Conservation (phyloP, 2,113 vertebrate species). For the Larimichthys crocea region DNA sequence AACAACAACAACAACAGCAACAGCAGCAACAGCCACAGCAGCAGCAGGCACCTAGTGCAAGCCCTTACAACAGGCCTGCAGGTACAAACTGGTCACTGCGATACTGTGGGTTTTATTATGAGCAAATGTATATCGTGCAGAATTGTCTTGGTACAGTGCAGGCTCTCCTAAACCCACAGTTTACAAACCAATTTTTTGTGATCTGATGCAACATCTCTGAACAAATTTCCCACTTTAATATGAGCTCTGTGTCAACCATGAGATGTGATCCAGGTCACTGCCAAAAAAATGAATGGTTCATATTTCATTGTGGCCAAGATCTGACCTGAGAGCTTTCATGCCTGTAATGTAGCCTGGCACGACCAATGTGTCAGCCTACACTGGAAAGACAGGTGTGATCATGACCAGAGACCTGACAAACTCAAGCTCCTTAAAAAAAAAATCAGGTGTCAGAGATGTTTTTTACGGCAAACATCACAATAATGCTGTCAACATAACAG, state of each 20-base stretch:
- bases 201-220: neutral
- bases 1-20: slow-evolving; percentile 63
- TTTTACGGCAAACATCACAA: neutral
- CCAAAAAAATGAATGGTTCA: neutral
- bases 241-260: neutral
- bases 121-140: neutral
- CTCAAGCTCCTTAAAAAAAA: neutral
- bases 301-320: neutral
- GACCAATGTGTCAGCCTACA: neutral
- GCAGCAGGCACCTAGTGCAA: slow-evolving; percentile 71
- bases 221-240: neutral
- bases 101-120: neutral
- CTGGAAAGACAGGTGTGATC: neutral
- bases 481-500: neutral
- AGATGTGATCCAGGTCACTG: neutral
- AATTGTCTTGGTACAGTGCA: neutral
- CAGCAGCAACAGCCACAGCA: slow-evolving; percentile 78
- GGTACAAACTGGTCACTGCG: slow-evolving; percentile 77
- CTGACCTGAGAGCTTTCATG: neutral
- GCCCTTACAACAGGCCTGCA: slow-evolving; percentile 89
- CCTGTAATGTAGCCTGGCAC: neutral
- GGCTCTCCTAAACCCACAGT: neutral
- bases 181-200: no score
- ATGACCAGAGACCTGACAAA: neutral
- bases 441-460: neutral